Evolutionary conservation across 1,140 invertebrate genomes (phyloP).

Genomic region (Drosophila watanabei): DNA sequence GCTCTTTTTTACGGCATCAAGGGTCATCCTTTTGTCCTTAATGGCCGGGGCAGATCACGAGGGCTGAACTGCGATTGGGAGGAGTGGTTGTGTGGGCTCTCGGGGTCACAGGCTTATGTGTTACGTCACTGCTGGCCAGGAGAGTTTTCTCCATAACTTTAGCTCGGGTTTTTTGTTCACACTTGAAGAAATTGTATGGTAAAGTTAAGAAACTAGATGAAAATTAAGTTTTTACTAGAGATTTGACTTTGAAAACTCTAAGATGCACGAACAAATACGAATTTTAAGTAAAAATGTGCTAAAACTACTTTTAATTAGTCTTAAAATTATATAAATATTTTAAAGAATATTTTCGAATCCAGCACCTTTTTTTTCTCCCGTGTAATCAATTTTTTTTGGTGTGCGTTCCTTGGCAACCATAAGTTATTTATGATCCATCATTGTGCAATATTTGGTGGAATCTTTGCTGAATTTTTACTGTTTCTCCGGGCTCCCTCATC

Average conservation of each 20-base stretch:
- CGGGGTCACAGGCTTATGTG: constrained; percentile 56
- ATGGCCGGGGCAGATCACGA: constrained; percentile 62
- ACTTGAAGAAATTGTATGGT: neutral
- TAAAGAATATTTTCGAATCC: neutral
- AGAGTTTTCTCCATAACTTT: constrained; percentile 11
- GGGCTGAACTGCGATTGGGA: constrained; percentile 12
- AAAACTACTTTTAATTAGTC: neutral
- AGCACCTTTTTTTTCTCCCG: neutral
- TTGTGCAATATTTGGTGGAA: constrained; percentile 83
- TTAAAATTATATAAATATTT: neutral
- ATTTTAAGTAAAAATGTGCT: too few species aligned
- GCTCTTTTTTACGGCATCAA: constrained; percentile 80
- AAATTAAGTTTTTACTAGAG: too few species aligned
- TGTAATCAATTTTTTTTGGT: constrained; percentile 17
- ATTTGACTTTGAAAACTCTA: too few species aligned
- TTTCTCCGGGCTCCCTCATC: constrained; percentile 8
- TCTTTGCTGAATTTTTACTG: constrained; percentile 80
- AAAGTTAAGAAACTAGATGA: too few species aligned
- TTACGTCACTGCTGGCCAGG: constrained; percentile 68
- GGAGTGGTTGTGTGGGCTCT: constrained; percentile 1
- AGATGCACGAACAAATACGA: too few species aligned
- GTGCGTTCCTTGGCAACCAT: constrained; percentile 57
- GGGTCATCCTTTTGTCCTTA: constrained; percentile 84
- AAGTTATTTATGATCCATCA: constrained; percentile 85
- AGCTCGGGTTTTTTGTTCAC: neutral